phyloP scores from a whole-genome alignment of 2,888 invertebrate species.

The Caprella mutica region DNA sequence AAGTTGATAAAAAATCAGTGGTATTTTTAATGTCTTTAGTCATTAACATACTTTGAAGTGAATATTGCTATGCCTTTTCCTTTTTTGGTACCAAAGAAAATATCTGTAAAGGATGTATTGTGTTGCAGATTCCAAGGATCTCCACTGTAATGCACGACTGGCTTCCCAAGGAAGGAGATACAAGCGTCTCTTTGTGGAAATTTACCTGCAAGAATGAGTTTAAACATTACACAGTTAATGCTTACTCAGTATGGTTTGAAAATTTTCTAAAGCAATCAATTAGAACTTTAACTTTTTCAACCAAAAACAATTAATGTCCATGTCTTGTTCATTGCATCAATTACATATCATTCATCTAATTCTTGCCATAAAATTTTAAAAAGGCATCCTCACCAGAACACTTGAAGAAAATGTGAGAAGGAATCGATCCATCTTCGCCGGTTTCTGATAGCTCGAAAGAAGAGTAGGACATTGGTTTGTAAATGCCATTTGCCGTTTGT shows the following conservation, averaged over 20 bases:
- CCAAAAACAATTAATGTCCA: no score
- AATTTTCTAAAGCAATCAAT: neutral
- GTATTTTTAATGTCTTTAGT: neutral
- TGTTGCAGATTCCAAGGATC: slow-evolving; percentile 29
- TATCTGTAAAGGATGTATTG: slow-evolving; percentile 8
- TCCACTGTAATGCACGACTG: slow-evolving; percentile 24
- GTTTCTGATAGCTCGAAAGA: slow-evolving; percentile 8
- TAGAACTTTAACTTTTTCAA: no score
- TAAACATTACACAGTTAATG: neutral
- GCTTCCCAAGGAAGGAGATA: no score
- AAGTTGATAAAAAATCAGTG: no score
- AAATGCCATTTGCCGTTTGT: slow-evolving; percentile 11
- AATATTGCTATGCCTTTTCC: slow-evolving; percentile 23
- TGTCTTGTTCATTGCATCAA: no score
- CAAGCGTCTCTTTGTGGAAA: no score
- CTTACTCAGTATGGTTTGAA: neutral
- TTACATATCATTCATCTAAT: neutral
- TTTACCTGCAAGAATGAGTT: neutral
- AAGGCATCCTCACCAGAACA: slow-evolving; percentile 16
- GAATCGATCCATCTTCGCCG: slow-evolving; percentile 1
- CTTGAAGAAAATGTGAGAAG: slow-evolving; percentile 14
- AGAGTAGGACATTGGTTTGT: slow-evolving; percentile 13
- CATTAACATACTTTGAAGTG: slow-evolving; percentile 3
- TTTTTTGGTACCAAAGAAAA: slow-evolving; percentile 2
- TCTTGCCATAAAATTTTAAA: no score